Evolutionary conservation across 2,113 vertebrate genomes (phyloP).

Genomic region (Barbus barbus): DNA sequence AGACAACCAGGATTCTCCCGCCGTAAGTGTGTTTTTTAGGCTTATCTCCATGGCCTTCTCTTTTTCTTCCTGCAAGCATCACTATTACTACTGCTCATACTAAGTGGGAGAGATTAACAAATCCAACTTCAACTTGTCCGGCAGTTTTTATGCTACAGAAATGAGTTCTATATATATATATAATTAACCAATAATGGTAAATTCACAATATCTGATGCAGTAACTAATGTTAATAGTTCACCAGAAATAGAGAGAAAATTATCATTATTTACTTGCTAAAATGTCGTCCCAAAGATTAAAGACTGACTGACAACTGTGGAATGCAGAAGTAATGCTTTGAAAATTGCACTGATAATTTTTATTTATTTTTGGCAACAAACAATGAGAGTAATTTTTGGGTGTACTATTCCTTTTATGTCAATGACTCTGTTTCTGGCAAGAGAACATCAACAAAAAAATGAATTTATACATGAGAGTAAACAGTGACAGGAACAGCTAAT

Average conservation of each 20-base stretch:
- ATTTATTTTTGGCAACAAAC: too few species aligned
- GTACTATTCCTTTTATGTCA: background rate
- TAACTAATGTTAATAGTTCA: too few species aligned
- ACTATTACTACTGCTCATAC: background rate
- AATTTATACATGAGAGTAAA: background rate
- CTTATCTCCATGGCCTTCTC: background rate
- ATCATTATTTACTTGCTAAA: too few species aligned
- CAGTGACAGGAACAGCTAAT: background rate
- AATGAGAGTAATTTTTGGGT: background rate
- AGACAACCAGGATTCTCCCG: conserved; percentile 78
- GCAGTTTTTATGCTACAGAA: background rate
- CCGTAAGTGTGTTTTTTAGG: conserved; percentile 76
- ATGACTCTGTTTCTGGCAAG: too few species aligned
- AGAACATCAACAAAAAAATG: background rate
- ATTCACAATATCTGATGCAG: background rate
- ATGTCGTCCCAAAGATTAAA: too few species aligned
- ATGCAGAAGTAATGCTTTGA: too few species aligned
- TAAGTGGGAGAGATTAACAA: background rate
- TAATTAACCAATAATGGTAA: too few species aligned
- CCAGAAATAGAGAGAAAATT: too few species aligned
- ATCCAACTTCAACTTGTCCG: background rate
- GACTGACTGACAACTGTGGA: too few species aligned
- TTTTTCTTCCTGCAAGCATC: background rate
- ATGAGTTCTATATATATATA: too few species aligned
- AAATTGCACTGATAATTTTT: too few species aligned